Conservation (phyloP, 2,888 invertebrate genomes). For the Leptura quadrifasciata region DNA sequence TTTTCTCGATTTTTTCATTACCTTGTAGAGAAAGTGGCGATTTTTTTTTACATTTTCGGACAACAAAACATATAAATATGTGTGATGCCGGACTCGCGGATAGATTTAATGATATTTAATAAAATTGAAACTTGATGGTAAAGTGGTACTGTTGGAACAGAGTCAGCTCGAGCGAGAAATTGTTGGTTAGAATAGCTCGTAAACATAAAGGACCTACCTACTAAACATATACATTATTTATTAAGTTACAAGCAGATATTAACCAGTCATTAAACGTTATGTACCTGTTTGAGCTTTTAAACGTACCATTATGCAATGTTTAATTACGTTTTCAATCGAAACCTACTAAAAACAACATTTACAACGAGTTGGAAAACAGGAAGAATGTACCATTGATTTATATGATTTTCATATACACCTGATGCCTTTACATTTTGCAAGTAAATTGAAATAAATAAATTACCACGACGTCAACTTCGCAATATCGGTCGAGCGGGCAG, state of each 20-base stretch:
- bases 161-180: not conserved
- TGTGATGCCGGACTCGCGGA: too few relatives aligned
- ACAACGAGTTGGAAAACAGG: not conserved
- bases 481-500: not conserved
- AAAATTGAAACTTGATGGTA: too few relatives aligned
- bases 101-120: too few relatives aligned
- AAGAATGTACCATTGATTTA: not conserved
- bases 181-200: not conserved
- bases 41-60: too few relatives aligned
- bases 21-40: too few relatives aligned
- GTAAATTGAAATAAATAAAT: not conserved
- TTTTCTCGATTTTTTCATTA: too few relatives aligned
- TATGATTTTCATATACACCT: not conserved
- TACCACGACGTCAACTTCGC: not conserved
- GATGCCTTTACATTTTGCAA: not conserved
- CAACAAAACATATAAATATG: too few relatives aligned
- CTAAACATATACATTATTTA: not conserved
- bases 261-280: not conserved
- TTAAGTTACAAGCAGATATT: not conserved
- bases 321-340: not conserved
- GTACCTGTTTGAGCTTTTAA: not conserved
- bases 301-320: not conserved
- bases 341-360: not conserved
- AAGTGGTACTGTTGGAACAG: too few relatives aligned
- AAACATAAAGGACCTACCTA: not conserved